Base-by-base conservation (phyloP, 2,797 vertebrate genomes). In the Falco biarmicus region DNA sequence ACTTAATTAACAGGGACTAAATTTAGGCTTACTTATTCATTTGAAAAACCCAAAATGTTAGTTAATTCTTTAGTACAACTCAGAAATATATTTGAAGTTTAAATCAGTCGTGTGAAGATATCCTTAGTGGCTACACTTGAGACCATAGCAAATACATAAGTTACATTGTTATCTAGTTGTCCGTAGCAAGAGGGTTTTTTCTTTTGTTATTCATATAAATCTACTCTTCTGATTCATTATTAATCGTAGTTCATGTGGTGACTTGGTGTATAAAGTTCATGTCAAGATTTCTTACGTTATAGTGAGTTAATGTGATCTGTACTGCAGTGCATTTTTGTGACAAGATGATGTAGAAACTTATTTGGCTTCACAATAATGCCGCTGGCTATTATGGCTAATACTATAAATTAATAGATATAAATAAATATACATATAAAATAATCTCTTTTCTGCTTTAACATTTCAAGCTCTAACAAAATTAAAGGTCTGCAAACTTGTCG, bases 141-240 rank as follows among this genome's bases (percentile, higher is more conserved):
- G 89, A 96, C 94, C 37, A 84, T 28, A 86, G 47, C 84, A 91
- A 83, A 82, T 87, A 91, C 60, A 29, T 91, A 96, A 89, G 65
- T 94, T 97, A 89, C 25, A 60, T 89, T 96, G 87, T 95, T 89
- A 83, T 95, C 79, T 96, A 89, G 94, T 94, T 92, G 82, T 90
- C 85, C 71, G 15, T 93, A 91, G 94, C 17, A n/a, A 82, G n/a
- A 57, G 15, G 6, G 6, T 77, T 97, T 94, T 83, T 47, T 89
- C 51, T 94, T 92, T 87, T 97, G 65, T 87, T 94, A 89, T 96
- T 97, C 90, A 88, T 68, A 63, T 84, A 86, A 91, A 86, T 97
- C 74, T 93, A 50, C 16, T 68, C 74, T 90, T 97, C 81, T 97
- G 96, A 97, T 96, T 97, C 97, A 97, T 97, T 96, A 88, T 97